Evolutionary conservation across 2,797 vertebrate genomes (phyloP), one percentile per base, ranked within the genome.

Genomic region (Macrochelys suwanniensis): DNA sequence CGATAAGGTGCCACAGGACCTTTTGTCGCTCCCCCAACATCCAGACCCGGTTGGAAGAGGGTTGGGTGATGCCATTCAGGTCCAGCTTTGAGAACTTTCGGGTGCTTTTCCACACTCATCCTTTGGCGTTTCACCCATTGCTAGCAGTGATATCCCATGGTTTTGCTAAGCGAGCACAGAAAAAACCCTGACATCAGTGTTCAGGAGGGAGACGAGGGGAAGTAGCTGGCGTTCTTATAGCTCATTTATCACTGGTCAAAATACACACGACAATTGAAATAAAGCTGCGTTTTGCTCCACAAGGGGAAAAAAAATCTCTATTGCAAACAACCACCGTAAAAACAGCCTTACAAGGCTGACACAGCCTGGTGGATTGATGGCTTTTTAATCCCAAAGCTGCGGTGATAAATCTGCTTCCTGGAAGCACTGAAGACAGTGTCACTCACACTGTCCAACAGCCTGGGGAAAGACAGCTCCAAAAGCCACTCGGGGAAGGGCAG

Each of bases 321-420:
- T 89, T 74, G 76, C 95, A 94, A 94, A 96, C 91, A 91, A 84
- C 57, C 71, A 84, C 65, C 56, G 96, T 47, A 78, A 93, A 49
- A 71, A 96, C 88, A 89, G 93, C 96, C 97, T 96, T 97, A 97
- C 96, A 97, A 97, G 97, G 97, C 97, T 92, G 96, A 83, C 77
- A 42, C 92, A 84, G 94, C 89, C 82, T 94, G 86, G 19, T 7
- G 85, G 97, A 97, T 92, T 88, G 95, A 98, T 98, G 85, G 90
- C 51, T 91, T 96, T 97, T 95, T 97, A 97, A 98, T 97, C 97
- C 97, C 45, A 79, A 87, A 90, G 96, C 90, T 82, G 11, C 6
- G 10, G 92, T 80, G 88, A 96, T 97, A 96, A 97, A 97, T 98
- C 95, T 94, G 97, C 89, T 80, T 59, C 61, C 49, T 97, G 93